Percentiles rank a stretch among this genome's conserved stretches.
These are phyloP conservation scores for Gracilinanus agilis DNA, from an alignment of 2,113 vertebrate species.

Conservation along the genomic window DNA sequence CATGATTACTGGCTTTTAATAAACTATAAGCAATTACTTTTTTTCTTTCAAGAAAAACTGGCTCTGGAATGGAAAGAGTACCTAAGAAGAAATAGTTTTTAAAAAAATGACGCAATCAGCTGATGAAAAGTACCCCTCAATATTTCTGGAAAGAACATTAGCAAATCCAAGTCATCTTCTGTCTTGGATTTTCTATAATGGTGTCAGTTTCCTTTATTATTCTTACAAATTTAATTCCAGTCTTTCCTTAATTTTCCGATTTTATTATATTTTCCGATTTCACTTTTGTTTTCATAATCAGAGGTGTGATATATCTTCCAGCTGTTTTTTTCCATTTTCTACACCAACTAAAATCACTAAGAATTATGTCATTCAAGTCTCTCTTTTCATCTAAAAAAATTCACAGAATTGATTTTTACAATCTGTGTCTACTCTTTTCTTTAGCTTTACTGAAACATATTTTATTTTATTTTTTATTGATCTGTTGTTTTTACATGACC, in stretches of 20 bases:
- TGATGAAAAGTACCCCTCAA: conserved; percentile 38
- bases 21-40: conserved; percentile 7
- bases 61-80: neutral
- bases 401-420: no score
- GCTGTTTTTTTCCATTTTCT: neutral
- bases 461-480: neutral
- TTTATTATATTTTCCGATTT: no score
- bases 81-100: neutral
- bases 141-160: conserved; percentile 28
- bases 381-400: conserved; percentile 11
- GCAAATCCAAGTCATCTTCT: conserved; percentile 4
- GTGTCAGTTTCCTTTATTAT: conserved; percentile 18
- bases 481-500: neutral
- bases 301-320: neutral
- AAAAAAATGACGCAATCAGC: neutral
- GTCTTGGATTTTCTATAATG: conserved; percentile 2
- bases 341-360: neutral
- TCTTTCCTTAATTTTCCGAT: conserved; percentile 27
- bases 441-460: neutral
- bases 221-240: neutral
- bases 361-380: neutral
- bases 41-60: neutral
- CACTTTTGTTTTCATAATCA: neutral
- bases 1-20: conserved; percentile 6
- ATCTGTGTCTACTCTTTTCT: neutral